Evolutionary conservation across 2,113 vertebrate genomes (phyloP).

Genomic region (Dipodomys merriami): DNA sequence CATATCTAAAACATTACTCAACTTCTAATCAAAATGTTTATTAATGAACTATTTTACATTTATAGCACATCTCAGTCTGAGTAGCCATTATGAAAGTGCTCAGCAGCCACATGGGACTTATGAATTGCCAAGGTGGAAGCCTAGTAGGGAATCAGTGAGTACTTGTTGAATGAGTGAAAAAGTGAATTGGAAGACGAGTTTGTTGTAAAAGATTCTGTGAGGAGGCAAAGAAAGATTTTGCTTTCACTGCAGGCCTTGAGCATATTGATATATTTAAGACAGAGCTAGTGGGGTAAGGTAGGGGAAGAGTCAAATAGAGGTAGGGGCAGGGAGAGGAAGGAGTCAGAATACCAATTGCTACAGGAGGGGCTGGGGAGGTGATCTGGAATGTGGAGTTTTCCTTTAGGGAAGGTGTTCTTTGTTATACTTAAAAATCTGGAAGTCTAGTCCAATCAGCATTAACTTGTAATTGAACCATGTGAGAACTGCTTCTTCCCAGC

Average conservation of each 20-base stretch:
- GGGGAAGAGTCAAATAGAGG: too few species aligned
- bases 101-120: background rate
- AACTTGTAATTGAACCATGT: background rate
- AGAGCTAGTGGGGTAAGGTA: too few species aligned
- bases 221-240: background rate
- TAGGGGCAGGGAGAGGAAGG: background rate
- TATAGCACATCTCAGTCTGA: background rate
- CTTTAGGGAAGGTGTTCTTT: background rate
- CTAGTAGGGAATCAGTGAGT: background rate
- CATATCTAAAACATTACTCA: constrained; percentile 19
- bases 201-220: background rate
- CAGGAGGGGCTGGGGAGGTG: background rate
- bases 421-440: background rate
- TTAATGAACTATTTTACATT: background rate
- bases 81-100: background rate
- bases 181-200: background rate
- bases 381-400: background rate
- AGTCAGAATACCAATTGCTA: background rate
- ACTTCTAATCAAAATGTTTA: background rate
- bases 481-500: background rate
- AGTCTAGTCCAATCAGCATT: background rate
- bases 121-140: background rate
- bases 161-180: background rate
- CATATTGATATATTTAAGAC: background rate
- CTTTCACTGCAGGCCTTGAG: background rate